These are phyloP conservation scores for Cossypha heuglini DNA, from an alignment of 2,797 vertebrate species.

Conservation along the genomic window DNA sequence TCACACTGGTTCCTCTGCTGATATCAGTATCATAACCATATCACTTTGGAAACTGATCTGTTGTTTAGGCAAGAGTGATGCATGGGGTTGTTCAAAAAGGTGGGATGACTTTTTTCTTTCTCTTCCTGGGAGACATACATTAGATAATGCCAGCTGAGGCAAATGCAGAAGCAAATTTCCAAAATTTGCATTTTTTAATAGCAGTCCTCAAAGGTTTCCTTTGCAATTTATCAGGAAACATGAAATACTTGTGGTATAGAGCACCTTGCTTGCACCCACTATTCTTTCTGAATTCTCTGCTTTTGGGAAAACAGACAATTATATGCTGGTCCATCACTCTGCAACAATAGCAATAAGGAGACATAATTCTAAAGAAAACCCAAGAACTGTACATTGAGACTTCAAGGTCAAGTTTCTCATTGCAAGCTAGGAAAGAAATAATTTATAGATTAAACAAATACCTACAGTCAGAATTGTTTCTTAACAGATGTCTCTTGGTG, in stretches of 20 bases:
- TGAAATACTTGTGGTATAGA: not conserved
- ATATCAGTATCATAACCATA: not conserved
- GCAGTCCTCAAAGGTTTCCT: not conserved
- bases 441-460: not conserved
- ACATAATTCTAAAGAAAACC: not conserved
- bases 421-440: not conserved
- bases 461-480: not conserved
- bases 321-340: not conserved
- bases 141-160: not conserved
- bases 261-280: not conserved
- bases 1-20: not conserved
- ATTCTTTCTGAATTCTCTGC: not conserved
- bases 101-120: not conserved
- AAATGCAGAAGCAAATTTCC: not conserved
- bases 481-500: not conserved
- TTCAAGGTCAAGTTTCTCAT: not conserved
- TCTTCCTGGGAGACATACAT: not conserved
- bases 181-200: not conserved
- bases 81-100: not conserved
- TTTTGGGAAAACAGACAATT: not conserved
- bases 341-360: not conserved
- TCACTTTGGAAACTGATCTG: not conserved
- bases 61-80: not conserved
- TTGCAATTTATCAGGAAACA: not conserved
- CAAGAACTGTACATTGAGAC: not conserved